Base-by-base conservation (phyloP, 2,888 invertebrate species). In the Apodemia duryi region DNA sequence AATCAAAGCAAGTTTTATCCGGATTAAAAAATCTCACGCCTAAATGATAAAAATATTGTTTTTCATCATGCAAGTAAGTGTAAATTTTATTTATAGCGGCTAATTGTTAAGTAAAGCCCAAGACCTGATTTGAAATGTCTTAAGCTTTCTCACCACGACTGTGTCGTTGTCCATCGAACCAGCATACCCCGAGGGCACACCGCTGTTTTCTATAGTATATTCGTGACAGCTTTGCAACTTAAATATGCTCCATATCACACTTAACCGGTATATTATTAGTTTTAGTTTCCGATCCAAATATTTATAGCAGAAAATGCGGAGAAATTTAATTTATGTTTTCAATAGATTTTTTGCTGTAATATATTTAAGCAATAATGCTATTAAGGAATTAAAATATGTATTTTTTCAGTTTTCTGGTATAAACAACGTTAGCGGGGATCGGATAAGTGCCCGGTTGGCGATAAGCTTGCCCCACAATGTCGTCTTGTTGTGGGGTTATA, bases 201-300 rank as follows among this genome's bases (percentile, higher is more conserved):
- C 32, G 54, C 28, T 29, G 28, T 57, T 57, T 57, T 32, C 32
- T 32, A 57, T 6, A 54, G 28, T 54, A 57, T 57, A 57, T 32
- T 57, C 57, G 57, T 57, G 57, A 57, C 32, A 57, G 57, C 57
- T 57, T 57, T 9, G 13, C 29, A 28, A 57, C 32, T 57, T 57
- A 57, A 43, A 57, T 57, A 57, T 57, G 57, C 57, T 57, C 57
- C 13, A 57, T 57, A 57, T 57, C 13, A 57, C 57, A 57, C 32
- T 57, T 32, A 57, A 57, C 57, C 57, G 57, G 57, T 32, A 57
- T 57, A 54, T 57, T 54, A 29, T 10, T 54, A 54, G 4, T 13
- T 13, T n/a, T n/a, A 57, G 32, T 57, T 57, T 57, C 13, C 57
- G 57, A 57, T 57, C 32, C n/a, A 60, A 32, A 60, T 57, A 57